Base-by-base conservation (phyloP, 2,113 vertebrate species). In the Struthidea cinerea region DNA sequence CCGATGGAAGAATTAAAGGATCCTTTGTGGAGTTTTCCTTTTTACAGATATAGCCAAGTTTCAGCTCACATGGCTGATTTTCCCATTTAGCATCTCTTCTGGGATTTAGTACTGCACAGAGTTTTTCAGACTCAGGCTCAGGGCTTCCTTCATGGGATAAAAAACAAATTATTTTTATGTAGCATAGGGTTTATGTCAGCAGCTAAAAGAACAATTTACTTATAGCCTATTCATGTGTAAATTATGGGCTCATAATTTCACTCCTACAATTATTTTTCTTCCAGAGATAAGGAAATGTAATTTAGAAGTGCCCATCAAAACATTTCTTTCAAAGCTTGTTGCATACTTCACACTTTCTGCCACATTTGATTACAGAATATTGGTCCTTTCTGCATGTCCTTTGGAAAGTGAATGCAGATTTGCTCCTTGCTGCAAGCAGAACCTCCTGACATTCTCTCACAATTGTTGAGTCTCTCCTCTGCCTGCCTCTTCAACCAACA, bases 71-170 rank as follows among this genome's bases (percentile, higher is more conserved):
- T 27, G 95, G 68, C 13, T 83, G 87, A 84, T 98, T 99, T 84
- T 99, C 99, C 99, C 99, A 99, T 79, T 99, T 99, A 24, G 98
- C 98, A 61, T 98, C 98, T 97, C 98, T 99, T 53, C 96, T 98
- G 44, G 98, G 97, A 87, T 99, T 98, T 35, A 99, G 89, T 28
- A 98, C 97, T 41, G 95, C 99, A 84, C 99, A 99, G 92, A 96
- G 98, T 73, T 98, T 96, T 17, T 98, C 98, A 21, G 98, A 97
- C 33, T 98, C 97, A 37, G 96, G 84, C n/a, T 98, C 98, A 18
- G 99, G 99, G 52, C 98, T 98, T 95, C 99, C 99, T 99, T 93
- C 84, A 59, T 74, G 47, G 84, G 78, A 96, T 60, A 39, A 85
- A 92, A 84, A 79, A 0, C 13, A 46, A 82, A 82, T 33, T 69